Conservation (phyloP, 2,888 invertebrate genomes). For the Caenorhabditis sulstoni region DNA sequence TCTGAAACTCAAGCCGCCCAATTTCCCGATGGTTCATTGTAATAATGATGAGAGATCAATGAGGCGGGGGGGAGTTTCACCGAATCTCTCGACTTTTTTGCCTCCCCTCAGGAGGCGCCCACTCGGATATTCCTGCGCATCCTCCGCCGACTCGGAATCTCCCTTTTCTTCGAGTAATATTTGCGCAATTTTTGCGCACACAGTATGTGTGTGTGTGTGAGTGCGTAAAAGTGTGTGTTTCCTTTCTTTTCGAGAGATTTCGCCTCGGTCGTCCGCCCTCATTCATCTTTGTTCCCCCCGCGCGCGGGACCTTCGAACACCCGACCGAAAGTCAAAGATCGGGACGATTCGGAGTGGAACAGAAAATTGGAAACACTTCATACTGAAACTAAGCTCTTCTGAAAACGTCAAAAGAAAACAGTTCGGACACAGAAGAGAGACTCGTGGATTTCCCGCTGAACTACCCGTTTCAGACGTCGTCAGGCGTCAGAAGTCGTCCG, state of each 20-base stretch:
- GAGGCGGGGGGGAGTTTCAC: slow-evolving; percentile 29
- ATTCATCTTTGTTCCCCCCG: slow-evolving; percentile 19
- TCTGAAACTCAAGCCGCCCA: too few species aligned
- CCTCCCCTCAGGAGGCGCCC: slow-evolving; percentile 29
- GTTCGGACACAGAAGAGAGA: slow-evolving; percentile 3
- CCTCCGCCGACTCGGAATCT: slow-evolving; percentile 12
- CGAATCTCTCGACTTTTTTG: slow-evolving; percentile 57
- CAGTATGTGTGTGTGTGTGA: slow-evolving; percentile 32
- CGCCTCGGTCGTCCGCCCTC: slow-evolving; percentile 7
- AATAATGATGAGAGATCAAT: slow-evolving; percentile 46
- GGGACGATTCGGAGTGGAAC: background rate
- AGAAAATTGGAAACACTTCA: background rate
- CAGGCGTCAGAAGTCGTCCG: slow-evolving; percentile 15
- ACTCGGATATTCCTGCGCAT: slow-evolving; percentile 58
- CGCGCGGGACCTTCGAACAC: slow-evolving; percentile 8
- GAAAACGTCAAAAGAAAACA: slow-evolving; percentile 10
- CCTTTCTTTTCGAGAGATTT: slow-evolving; percentile 25
- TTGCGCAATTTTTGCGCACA: slow-evolving; percentile 42
- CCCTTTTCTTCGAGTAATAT: slow-evolving; percentile 46
- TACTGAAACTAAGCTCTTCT: background rate
- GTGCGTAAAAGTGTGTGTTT: slow-evolving; percentile 43
- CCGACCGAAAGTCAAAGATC: background rate
- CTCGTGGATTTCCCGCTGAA: background rate
- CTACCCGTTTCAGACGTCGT: slow-evolving; percentile 6
- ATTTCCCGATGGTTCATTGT: slow-evolving; percentile 13